Conservation (phyloP, 2,113 vertebrate genomes). For the Neoarius graeffei region DNA sequence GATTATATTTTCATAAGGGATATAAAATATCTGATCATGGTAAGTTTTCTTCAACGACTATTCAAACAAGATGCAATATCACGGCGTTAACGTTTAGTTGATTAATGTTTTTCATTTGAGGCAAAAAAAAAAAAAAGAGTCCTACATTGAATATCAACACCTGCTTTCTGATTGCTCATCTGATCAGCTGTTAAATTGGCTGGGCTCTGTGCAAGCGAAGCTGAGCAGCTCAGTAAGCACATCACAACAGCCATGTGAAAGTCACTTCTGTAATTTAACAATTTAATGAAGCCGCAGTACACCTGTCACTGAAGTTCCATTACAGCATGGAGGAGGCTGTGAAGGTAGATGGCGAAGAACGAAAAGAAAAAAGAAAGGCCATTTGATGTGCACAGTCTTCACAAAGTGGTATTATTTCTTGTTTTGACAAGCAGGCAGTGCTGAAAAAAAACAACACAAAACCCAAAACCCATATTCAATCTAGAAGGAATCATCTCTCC, state of each 20-base stretch:
- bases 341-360: background rate
- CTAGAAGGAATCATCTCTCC: slow-evolving; percentile 9
- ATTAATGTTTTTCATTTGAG: background rate
- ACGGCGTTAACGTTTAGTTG: too few species aligned
- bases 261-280: slow-evolving; percentile 21
- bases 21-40: too few species aligned
- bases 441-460: background rate
- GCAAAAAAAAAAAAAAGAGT: background rate
- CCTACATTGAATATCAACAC: background rate
- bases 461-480: background rate
- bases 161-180: slow-evolving; percentile 20
- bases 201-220: background rate
- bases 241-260: background rate
- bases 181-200: slow-evolving; percentile 27
- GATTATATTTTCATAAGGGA: too few species aligned
- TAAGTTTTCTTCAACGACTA: too few species aligned
- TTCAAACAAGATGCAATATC: too few species aligned
- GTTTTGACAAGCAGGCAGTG: slow-evolving; percentile 7
- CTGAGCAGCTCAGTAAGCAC: background rate
- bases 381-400: background rate
- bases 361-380: background rate
- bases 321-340: background rate
- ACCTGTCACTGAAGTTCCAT: slow-evolving; percentile 14
- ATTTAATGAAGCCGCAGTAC: slow-evolving; percentile 16
- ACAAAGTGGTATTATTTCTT: slow-evolving; percentile 3